Conservation (phyloP, 2,797 vertebrate species). For the Diceros bicornis region DNA sequence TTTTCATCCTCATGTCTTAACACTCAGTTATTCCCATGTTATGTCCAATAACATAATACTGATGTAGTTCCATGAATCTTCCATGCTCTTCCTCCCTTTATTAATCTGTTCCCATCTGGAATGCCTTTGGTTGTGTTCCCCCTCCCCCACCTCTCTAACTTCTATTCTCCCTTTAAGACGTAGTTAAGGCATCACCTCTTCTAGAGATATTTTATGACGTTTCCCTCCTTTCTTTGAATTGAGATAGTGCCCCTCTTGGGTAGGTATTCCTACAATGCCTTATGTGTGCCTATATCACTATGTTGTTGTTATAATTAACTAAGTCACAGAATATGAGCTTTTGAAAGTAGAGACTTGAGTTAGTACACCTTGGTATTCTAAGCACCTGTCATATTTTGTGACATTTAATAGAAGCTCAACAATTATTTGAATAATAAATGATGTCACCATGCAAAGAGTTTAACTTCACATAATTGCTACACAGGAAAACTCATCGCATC, state of each 20-base stretch:
- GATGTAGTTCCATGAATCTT: background rate
- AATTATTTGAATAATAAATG: conserved; percentile 14
- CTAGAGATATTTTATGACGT: background rate
- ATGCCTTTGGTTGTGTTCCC: background rate
- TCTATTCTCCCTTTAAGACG: background rate
- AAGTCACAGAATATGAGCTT: background rate
- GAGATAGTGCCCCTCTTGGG: background rate
- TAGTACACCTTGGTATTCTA: background rate
- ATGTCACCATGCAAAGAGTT: background rate
- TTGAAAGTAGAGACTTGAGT: background rate
- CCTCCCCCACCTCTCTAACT: background rate
- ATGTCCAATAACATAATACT: background rate
- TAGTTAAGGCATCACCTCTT: background rate
- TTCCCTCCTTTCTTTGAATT: background rate
- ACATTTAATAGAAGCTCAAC: background rate
- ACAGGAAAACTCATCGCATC: background rate
- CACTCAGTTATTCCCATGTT: background rate
- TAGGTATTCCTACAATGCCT: background rate
- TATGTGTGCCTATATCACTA: background rate
- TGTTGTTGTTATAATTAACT: background rate
- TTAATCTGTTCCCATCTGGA: background rate
- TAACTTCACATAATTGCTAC: background rate
- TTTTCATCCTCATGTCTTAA: background rate
- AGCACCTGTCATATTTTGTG: background rate
- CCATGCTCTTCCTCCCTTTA: background rate